Percentiles rank a stretch among this genome's conserved stretches.
Evolutionary conservation across 2,888 invertebrate species (phyloP).

Genomic region (Ernsta delagoae): DNA sequence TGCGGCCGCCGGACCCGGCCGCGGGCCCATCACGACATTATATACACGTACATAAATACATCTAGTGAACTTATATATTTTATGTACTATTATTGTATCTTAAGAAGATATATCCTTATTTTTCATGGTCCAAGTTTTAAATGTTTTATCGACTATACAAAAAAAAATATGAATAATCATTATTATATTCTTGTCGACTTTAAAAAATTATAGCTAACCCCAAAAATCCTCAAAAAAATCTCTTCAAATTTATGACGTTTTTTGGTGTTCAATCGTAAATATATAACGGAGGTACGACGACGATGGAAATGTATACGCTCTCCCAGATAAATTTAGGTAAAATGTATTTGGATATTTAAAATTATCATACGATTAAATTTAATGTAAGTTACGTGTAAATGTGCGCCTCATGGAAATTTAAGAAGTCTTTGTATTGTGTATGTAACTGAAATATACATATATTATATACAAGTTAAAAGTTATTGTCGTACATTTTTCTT

Average conservation of each 20-base stretch:
- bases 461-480: constrained; percentile 81
- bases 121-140: constrained; percentile 86
- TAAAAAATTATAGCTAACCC: constrained; percentile 75
- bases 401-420: constrained; percentile 81
- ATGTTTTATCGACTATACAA: constrained; percentile 85
- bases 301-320: constrained; percentile 82
- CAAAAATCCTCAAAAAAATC: constrained; percentile 79
- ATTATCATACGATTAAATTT: constrained; percentile 76
- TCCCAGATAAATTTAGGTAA: constrained; percentile 80
- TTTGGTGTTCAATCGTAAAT: constrained; percentile 82
- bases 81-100: constrained; percentile 84
- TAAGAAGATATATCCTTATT: constrained; percentile 85
- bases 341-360: constrained; percentile 80
- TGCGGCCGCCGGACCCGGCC: constrained; percentile 64
- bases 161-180: constrained; percentile 79
- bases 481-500: constrained; percentile 80
- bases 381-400: constrained; percentile 79
- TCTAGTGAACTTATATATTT: constrained; percentile 84
- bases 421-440: constrained; percentile 83
- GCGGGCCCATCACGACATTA: constrained; percentile 55
- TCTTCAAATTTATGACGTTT: constrained; percentile 82
- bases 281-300: constrained; percentile 75
- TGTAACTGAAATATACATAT: constrained; percentile 84
- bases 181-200: constrained; percentile 84
- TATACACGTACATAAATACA: constrained; percentile 79